These are phyloP conservation scores for Plodia interpunctella DNA, from an alignment of 1,140 invertebrate genomes.

Conservation along the genomic window DNA sequence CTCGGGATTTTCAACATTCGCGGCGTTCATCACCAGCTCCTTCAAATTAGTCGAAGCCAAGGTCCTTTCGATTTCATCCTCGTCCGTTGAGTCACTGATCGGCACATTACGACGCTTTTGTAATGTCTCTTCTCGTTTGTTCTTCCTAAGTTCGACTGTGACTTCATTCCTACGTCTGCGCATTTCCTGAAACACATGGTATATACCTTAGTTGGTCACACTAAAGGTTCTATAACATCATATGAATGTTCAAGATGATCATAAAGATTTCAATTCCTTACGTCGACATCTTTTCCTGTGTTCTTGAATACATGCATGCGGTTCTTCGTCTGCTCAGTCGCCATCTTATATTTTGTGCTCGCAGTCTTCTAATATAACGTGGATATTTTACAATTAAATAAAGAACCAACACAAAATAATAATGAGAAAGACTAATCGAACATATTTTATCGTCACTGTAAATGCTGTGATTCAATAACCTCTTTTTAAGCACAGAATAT, in stretches of 20 bases:
- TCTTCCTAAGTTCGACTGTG: slow-evolving; percentile 96
- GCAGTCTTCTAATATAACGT: slow-evolving; percentile 46
- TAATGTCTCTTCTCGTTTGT: slow-evolving; percentile 97
- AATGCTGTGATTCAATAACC: slow-evolving; percentile 66
- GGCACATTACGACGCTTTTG: slow-evolving; percentile 97
- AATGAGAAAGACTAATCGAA: slow-evolving; percentile 57
- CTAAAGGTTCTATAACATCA: not conserved
- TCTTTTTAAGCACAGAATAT: slow-evolving; percentile 59
- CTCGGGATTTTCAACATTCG: slow-evolving; percentile 81
- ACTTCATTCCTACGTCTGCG: slow-evolving; percentile 96
- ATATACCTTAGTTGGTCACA: not conserved
- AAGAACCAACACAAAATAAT: slow-evolving; percentile 66
- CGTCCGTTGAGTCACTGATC: slow-evolving; percentile 87
- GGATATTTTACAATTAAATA: slow-evolving; percentile 64
- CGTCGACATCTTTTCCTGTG: slow-evolving; percentile 97
- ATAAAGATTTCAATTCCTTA: slow-evolving; percentile 79
- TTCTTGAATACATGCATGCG: slow-evolving; percentile 96
- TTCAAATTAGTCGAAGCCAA: slow-evolving; percentile 82
- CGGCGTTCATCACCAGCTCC: slow-evolving; percentile 86
- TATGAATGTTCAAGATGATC: not conserved
- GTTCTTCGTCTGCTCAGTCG: slow-evolving; percentile 86
- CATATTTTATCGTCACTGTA: slow-evolving; percentile 65
- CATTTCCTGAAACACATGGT: slow-evolving; percentile 87
- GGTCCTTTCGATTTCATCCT: slow-evolving; percentile 85
- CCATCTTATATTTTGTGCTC: slow-evolving; percentile 81